phyloP scores from a whole-genome alignment of 2,797 vertebrate species.

The Clamator glandarius region DNA sequence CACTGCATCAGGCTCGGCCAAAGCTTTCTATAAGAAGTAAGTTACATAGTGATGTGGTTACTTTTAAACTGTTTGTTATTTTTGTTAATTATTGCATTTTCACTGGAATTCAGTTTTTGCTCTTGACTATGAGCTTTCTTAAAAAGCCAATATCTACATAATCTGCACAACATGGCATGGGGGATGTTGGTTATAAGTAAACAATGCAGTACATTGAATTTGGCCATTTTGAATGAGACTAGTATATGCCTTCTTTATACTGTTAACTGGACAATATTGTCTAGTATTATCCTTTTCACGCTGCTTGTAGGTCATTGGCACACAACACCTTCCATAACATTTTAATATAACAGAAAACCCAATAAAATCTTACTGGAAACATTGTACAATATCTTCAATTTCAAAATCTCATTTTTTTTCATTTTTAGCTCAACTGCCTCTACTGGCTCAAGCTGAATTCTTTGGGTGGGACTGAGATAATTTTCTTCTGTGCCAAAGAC shows the following conservation, averaged over 20 bases:
- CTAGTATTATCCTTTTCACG: neutral
- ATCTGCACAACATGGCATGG: neutral
- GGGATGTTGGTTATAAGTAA: neutral
- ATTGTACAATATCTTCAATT: neutral
- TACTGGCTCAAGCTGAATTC: constrained; percentile 31
- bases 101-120: neutral
- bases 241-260: neutral
- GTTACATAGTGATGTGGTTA: neutral
- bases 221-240: neutral
- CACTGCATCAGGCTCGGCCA: neutral
- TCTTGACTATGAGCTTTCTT: neutral
- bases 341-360: neutral
- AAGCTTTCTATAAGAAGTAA: neutral
- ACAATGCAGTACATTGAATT: neutral
- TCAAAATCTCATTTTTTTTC: neutral
- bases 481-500: constrained; percentile 49
- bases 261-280: neutral
- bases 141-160: neutral
- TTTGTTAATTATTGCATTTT: neutral
- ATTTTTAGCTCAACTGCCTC: constrained; percentile 40
- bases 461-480: constrained; percentile 42
- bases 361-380: constrained; percentile 12
- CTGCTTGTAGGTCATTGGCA: neutral
- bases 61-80: neutral
- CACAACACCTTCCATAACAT: neutral